Evolutionary conservation across 92 coral and sea anemone genomes (phyloP).

Genomic region (Palythoa caribaeorum): DNA sequence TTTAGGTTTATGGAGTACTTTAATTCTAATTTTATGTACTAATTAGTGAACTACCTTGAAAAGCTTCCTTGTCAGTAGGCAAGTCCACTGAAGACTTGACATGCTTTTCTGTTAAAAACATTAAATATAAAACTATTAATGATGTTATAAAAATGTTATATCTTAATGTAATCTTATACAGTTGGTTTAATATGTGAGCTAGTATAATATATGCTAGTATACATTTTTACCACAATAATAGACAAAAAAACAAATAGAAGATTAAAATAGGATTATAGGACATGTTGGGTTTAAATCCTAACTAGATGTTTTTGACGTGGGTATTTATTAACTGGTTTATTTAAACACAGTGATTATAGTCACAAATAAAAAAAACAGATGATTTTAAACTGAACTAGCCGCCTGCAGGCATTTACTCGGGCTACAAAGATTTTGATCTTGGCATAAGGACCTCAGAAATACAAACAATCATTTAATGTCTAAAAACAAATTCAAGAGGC

Average conservation of each 20-base stretch:
- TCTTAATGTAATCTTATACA: slow-evolving; percentile 16
- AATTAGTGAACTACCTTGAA: slow-evolving; percentile 25
- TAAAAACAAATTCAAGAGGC: slow-evolving; percentile 35
- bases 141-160: slow-evolving; percentile 24
- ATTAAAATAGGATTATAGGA: slow-evolving; percentile 25
- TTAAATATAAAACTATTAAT: slow-evolving; percentile 19
- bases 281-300: slow-evolving; percentile 19
- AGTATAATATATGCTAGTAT: slow-evolving; percentile 23
- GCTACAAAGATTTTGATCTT: slow-evolving; percentile 34
- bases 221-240: slow-evolving; percentile 18
- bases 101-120: slow-evolving; percentile 25
- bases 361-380: slow-evolving; percentile 5
- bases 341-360: slow-evolving; percentile 17
- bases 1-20: slow-evolving; percentile 12
- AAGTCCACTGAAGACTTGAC: slow-evolving; percentile 25
- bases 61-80: slow-evolving; percentile 23
- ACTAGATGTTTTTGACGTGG: slow-evolving; percentile 20
- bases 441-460: slow-evolving; percentile 26
- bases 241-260: slow-evolving; percentile 12
- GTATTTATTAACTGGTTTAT: slow-evolving; percentile 23
- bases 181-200: slow-evolving; percentile 25
- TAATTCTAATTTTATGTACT: slow-evolving; percentile 27
- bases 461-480: slow-evolving; percentile 22
- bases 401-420: slow-evolving; percentile 41
- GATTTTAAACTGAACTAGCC: slow-evolving; percentile 10